Evolutionary conservation across 2,797 vertebrate species (phyloP).

Genomic region (Prunella strophiata): DNA sequence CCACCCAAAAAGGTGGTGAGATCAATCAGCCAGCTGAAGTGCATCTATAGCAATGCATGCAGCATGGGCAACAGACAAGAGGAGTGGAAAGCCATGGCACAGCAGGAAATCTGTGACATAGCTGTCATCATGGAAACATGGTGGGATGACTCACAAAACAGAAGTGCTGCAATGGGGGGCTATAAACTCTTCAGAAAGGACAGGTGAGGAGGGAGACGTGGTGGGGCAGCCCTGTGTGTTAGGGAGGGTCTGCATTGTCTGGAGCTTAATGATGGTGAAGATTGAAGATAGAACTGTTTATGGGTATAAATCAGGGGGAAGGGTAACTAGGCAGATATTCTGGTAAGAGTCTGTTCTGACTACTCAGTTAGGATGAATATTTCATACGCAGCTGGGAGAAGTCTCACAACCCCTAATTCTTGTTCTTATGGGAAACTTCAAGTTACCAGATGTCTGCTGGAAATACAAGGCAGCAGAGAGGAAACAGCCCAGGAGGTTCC

Average conservation of each 20-base stretch:
- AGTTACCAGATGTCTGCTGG: not conserved
- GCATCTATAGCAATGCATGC: rapidly evolving
- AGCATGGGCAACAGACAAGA: not conserved
- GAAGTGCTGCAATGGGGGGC: not conserved
- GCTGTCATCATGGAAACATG: not conserved
- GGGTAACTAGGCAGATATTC: not conserved
- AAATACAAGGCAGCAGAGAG: not conserved
- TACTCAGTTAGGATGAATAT: not conserved
- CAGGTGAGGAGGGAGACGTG: rapidly evolving
- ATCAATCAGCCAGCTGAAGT: not conserved
- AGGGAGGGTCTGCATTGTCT: not conserved
- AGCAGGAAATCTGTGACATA: not conserved
- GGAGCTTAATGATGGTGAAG: not conserved
- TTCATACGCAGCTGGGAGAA: not conserved
- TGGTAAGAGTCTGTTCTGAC: not conserved
- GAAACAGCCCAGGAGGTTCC: not conserved
- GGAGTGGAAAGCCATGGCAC: not conserved
- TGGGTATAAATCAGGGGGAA: not conserved
- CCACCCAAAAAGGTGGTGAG: not conserved
- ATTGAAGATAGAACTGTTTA: not conserved
- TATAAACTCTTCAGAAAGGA: not conserved
- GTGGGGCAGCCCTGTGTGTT: not conserved
- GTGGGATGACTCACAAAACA: not conserved
- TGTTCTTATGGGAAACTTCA: not conserved
- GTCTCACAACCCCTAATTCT: not conserved